Evolutionary conservation across 2,113 vertebrate genomes (phyloP), one percentile per base, ranked within the genome.

Genomic region (Sinocyclocheilus anshuiensis): DNA sequence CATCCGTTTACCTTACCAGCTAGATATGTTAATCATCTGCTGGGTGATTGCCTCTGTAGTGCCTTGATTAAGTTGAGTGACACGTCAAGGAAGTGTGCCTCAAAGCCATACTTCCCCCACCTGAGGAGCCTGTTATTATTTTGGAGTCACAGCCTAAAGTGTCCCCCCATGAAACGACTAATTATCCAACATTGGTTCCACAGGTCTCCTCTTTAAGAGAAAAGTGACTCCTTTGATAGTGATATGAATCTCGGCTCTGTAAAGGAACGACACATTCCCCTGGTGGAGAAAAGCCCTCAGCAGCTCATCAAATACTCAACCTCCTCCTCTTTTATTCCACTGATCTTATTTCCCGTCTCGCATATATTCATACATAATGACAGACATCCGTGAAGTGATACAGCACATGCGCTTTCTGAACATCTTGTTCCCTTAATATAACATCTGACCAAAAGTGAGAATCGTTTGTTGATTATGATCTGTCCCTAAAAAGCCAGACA

Each of bases 61-160:
- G 83, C 84, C 89, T 91, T 91, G 93, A 94, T 93, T 89, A 93
- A 89, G 89, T 88, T 65, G 77, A 83, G 86, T 88, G 85, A 84
- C 87, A 87, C 84, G 59, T 81, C 84, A 67, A 87, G 86, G 80
- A 83, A 83, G 84, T 89, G 88, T 85, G 90, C 89, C 91, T 92
- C 89, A 90, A 92, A 93, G 88, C 92, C 90, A 91, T 92, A 90
- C 87, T 86, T 87, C 89, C 90, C 87, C 89, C 88, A 91, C 89
- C 90, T 88, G 91, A 92, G 80, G 85, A 91, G 88, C 57, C 57
- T 61, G 83, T 89, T 87, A 89, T 91, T 91, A 88, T 90, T 90
- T 89, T 90, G 63, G 88, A 89, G 89, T 87, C 22, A 65, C 89
- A 82, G 89, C 87, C 67, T 78, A 90, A 91, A 90, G 81, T 86